A percentile compares a stretch with the other conserved stretches of the same genome.
These are phyloP conservation scores for Dipus sagitta DNA, from an alignment of 2,797 vertebrate genomes.

Conservation along the genomic window DNA sequence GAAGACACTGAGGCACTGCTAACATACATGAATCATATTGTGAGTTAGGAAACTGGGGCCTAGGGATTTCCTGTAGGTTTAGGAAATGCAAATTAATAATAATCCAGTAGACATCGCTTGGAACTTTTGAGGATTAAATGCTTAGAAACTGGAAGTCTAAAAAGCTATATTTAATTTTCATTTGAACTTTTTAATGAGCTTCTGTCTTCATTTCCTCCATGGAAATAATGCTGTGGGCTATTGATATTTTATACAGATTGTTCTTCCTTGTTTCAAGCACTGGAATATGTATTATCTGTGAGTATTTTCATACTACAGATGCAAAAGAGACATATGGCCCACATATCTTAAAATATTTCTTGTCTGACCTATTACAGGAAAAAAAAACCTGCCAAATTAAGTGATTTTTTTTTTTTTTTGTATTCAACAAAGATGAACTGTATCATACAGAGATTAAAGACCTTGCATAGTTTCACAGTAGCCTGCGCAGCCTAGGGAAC, in stretches of 20 bases:
- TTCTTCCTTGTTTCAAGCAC: constrained; percentile 11
- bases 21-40: neutral
- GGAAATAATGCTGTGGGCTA: neutral
- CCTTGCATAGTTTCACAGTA: neutral
- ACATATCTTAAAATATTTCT: constrained; percentile 20
- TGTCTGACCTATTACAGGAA: neutral
- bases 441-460: neutral
- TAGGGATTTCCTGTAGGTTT: constrained; percentile 33
- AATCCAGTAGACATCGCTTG: neutral
- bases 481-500: too few relatives aligned
- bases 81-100: constrained; percentile 8
- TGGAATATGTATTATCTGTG: neutral
- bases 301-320: neutral
- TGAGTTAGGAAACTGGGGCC: neutral
- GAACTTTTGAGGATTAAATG: neutral
- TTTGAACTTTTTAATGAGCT: neutral
- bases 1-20: neutral
- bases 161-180: too few relatives aligned
- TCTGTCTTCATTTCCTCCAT: neutral
- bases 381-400: neutral
- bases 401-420: constrained; percentile 35
- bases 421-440: neutral
- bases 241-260: neutral
- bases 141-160: constrained; percentile 31
- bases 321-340: neutral